Conservation (phyloP, 2,888 invertebrate genomes). For the Erebia ligea region DNA sequence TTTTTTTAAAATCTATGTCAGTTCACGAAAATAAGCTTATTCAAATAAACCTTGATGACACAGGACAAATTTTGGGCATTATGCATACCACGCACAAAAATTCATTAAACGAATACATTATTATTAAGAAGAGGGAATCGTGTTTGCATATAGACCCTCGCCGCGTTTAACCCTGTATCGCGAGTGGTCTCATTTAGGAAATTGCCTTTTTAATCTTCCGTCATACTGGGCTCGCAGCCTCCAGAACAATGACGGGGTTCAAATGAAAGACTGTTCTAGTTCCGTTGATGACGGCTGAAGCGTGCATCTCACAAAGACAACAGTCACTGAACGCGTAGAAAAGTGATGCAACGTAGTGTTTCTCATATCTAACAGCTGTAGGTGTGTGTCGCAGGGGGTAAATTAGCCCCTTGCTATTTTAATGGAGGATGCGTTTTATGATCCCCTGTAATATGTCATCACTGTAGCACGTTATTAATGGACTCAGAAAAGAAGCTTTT, state of each 20-base stretch:
- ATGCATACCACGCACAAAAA: constrained; percentile 18
- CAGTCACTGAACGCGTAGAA: constrained; percentile 29
- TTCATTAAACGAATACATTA: constrained; percentile 32
- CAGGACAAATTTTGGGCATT: background rate
- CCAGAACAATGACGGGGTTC: constrained; percentile 44
- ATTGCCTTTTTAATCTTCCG: constrained; percentile 77
- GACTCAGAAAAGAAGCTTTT: background rate
- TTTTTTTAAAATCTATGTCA: no score
- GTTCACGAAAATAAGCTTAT: background rate
- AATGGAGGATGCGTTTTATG: constrained; percentile 10
- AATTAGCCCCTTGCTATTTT: constrained; percentile 14
- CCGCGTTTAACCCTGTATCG: constrained; percentile 54
- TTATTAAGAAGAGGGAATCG: constrained; percentile 28
- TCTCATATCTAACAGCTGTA: constrained; percentile 22
- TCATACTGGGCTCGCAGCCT: constrained; percentile 52
- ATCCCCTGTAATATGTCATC: constrained; percentile 10
- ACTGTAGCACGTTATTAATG: constrained; percentile 2
- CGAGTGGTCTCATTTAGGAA: constrained; percentile 67
- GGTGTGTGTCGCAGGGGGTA: background rate
- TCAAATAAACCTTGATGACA: background rate
- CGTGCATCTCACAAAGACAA: constrained; percentile 30
- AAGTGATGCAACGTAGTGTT: constrained; percentile 30
- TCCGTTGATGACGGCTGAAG: constrained; percentile 41
- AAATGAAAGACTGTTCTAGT: constrained; percentile 45
- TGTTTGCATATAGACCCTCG: constrained; percentile 44